Percentiles rank a stretch among this genome's conserved stretches.
phyloP scores from a whole-genome alignment of 2,888 invertebrate genomes.

The Linnaemya tessellans region DNA sequence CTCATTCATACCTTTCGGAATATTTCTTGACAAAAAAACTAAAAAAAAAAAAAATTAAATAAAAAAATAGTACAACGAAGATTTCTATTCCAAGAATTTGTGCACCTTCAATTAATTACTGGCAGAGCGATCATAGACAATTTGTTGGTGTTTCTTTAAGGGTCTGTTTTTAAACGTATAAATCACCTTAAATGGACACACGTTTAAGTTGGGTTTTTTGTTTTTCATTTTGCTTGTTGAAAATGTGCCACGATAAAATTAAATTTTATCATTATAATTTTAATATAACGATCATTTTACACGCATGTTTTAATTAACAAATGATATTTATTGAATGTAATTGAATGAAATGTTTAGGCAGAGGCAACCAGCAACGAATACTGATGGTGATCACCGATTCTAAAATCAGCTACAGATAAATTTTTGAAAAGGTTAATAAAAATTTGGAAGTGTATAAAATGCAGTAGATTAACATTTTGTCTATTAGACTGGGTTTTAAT shows the following conservation, averaged over 20 bases:
- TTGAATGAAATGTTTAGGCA: conserved; percentile 36
- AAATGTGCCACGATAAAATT: conserved; percentile 49
- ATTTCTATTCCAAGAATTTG: conserved; percentile 58
- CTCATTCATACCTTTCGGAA: conserved; percentile 25
- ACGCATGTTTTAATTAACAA: conserved; percentile 66
- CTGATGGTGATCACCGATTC: background rate
- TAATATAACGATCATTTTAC: conserved; percentile 69
- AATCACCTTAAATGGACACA: conserved; percentile 67
- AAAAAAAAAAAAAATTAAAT: background rate
- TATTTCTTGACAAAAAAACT: background rate
- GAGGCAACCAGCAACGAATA: background rate
- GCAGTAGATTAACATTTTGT: no score
- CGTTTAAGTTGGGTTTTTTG: conserved; percentile 31
- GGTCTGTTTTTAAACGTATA: conserved; percentile 62
- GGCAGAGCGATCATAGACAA: background rate
- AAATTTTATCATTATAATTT: conserved; percentile 65
- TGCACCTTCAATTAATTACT: conserved; percentile 28
- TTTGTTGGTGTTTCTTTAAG: conserved; percentile 32
- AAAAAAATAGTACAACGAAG: conserved; percentile 26
- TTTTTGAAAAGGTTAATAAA: background rate
- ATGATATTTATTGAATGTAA: conserved; percentile 59
- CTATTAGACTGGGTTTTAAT: no score
- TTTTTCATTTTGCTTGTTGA: conserved; percentile 40
- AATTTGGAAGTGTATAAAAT: no score
- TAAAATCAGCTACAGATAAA: background rate